phyloP scores from a whole-genome alignment of 2,113 vertebrate genomes.

The Orcinus orca region DNA sequence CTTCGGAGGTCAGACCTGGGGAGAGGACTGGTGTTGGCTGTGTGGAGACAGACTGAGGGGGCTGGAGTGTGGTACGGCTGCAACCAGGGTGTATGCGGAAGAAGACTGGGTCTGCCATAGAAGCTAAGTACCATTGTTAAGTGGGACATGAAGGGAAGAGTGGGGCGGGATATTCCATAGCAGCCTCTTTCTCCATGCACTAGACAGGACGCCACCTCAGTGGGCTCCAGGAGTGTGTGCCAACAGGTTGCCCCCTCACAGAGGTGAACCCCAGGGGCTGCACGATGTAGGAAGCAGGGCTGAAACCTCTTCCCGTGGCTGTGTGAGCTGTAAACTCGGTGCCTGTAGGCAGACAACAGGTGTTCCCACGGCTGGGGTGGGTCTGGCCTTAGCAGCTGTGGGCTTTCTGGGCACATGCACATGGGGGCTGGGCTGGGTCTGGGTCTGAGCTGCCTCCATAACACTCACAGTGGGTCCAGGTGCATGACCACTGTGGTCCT shows the following conservation, averaged over 20 bases:
- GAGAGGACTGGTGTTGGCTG: background rate
- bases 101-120: background rate
- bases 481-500: background rate
- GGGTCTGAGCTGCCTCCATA: background rate
- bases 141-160: background rate
- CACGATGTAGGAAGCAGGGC: background rate
- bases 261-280: background rate
- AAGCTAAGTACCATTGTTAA: background rate
- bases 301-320: fast-evolving
- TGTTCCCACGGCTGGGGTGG: background rate
- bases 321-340: background rate
- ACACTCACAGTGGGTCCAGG: background rate
- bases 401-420: fast-evolving
- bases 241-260: background rate
- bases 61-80: background rate
- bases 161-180: background rate
- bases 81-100: background rate
- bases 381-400: background rate
- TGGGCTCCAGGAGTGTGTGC: background rate
- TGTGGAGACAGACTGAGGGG: background rate
- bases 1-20: background rate
- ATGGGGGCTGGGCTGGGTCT: background rate
- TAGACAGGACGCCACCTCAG: fast-evolving
- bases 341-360: background rate
- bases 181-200: background rate